These are phyloP conservation scores for Phengaris alcon DNA, from an alignment of 2,888 invertebrate genomes.

Conservation along the genomic window DNA sequence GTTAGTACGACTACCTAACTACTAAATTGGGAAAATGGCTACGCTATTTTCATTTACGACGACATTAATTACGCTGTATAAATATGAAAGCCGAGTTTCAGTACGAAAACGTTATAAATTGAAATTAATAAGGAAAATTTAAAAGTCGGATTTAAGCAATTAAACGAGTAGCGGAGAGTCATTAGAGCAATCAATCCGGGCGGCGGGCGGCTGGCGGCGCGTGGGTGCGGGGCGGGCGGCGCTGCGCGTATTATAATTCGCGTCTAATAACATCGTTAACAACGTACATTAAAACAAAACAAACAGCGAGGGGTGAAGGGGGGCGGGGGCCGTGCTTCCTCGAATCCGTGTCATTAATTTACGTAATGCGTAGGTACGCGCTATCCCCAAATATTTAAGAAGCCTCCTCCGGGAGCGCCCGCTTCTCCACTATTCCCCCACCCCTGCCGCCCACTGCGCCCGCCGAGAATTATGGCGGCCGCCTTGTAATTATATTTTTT, in stretches of 20 bases:
- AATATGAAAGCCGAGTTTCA: conserved; percentile 25
- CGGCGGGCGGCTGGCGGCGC: conserved; percentile 45
- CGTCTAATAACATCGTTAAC: conserved; percentile 78
- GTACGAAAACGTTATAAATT: conserved; percentile 51
- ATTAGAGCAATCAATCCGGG: conserved; percentile 70
- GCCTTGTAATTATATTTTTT: conserved; percentile 85
- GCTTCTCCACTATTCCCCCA: conserved; percentile 71
- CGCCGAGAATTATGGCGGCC: conserved; percentile 81
- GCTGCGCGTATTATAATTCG: conserved; percentile 65
- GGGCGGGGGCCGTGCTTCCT: conserved; percentile 76
- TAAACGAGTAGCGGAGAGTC: conserved; percentile 70
- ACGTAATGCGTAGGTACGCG: conserved; percentile 81
- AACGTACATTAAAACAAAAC: conserved; percentile 78
- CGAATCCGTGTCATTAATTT: conserved; percentile 80
- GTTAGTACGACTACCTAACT: too few species aligned
- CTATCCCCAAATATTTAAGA: conserved; percentile 81
- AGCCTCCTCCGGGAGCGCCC: conserved; percentile 79
- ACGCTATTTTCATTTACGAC: conserved; percentile 11
- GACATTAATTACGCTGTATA: conserved; percentile 18
- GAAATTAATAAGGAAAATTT: conserved; percentile 52
- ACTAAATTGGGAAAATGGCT: not conserved
- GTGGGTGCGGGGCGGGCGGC: conserved; percentile 45
- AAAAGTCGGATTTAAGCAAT: conserved; percentile 68
- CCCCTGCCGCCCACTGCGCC: conserved; percentile 62
- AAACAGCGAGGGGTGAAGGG: conserved; percentile 66